Evolutionary conservation across 2,888 invertebrate genomes (phyloP), one percentile per base, ranked within the genome.

Genomic region (Thecophora atra): DNA sequence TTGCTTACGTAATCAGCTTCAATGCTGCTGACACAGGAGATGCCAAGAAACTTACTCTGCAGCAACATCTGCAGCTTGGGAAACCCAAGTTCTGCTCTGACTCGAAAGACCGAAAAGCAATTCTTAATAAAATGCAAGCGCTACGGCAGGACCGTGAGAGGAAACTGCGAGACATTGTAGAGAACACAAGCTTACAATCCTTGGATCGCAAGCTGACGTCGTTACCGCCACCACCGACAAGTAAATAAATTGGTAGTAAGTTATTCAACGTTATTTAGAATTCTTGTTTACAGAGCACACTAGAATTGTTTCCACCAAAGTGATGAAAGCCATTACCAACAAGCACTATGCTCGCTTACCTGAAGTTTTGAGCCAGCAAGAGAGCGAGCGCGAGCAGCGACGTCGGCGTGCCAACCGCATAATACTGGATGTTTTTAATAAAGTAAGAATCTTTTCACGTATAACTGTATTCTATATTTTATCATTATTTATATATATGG

Each of bases 351-450:
- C 90, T 79, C 90, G 90, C 28, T 85, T 94, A 73, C 91, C 93
- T 0, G 94, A 95, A 87, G 92, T 94, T 2, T 86, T 90, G 73
- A 88, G 89, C 73, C 92, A 91, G 80, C 89, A 89, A 76, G 89
- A 90, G 65, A 88, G 89, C 6, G 84, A 87, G 24, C 89, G 88
- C 71, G 90, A 91, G 77, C 90, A 91, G 78, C 89, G 89, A 64
- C 88, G 89, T 1, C 90, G 89, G 79, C 90, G 89, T 77, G 91
- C 92, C 11, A 94, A 94, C 87, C 89, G 92, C 77, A 84, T 94
- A 37, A 91, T 95, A 89, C 91, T 91, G 1, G 90, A 91, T 82
- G 88, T 94, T 72, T 95, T 94, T 85, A 92, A 92, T 82, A 91
- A 90, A 88, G 93, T 93, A 86, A 71, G 77, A 6, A 3, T 2